Evolutionary conservation across 2,113 vertebrate genomes (phyloP).

Genomic region (Sturnus vulgaris): DNA sequence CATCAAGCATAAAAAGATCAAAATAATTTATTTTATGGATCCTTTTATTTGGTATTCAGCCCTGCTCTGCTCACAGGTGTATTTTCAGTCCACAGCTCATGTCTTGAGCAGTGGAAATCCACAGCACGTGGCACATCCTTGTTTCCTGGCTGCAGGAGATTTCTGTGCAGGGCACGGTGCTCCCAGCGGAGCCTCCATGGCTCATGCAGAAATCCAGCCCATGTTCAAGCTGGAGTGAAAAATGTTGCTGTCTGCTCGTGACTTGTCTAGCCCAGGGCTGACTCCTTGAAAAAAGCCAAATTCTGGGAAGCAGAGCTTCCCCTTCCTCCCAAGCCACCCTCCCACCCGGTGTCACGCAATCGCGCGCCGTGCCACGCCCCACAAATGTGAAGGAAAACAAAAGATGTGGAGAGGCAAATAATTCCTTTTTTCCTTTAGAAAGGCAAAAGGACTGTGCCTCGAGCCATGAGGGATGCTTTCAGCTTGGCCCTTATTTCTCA

Average conservation of each 20-base stretch:
- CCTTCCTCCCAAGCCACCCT: neutral
- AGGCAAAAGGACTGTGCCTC: neutral
- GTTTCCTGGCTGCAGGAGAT: neutral
- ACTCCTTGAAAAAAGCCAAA: neutral
- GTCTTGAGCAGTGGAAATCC: neutral
- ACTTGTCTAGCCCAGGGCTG: neutral
- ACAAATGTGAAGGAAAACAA: neutral
- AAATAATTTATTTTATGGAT: neutral
- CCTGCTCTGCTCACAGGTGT: neutral
- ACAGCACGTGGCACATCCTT: neutral
- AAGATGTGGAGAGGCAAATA: neutral
- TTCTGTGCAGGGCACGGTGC: neutral
- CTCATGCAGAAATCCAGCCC: neutral
- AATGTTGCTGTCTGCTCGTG: neutral
- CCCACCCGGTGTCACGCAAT: fast-evolving
- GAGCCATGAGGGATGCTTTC: neutral
- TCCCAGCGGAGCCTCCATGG: neutral
- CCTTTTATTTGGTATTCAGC: neutral
- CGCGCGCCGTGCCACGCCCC: fast-evolving
- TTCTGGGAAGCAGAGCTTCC: neutral
- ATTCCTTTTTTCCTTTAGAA: neutral
- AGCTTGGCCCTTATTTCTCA: neutral
- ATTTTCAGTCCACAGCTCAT: neutral
- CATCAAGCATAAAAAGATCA: neutral
- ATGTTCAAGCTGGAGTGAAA: neutral